Base-by-base conservation (phyloP, 2,113 vertebrate genomes). In the Ictalurus furcatus region DNA sequence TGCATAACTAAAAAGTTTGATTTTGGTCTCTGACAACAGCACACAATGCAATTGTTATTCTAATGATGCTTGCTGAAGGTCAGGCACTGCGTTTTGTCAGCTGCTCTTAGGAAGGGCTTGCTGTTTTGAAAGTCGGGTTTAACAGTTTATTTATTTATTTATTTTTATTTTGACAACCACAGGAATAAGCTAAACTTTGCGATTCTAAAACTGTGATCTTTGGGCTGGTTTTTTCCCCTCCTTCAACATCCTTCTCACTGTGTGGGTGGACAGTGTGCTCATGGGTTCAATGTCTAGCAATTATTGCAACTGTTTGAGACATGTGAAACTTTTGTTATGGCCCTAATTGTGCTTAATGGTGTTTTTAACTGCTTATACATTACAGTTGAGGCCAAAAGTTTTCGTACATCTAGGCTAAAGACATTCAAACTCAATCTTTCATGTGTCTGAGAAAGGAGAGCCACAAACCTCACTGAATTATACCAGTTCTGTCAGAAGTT, bases 201-300 rank as follows among this genome's bases (percentile, higher is more conserved):
- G 2, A 21, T 73, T 40, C 17, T 37, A 73, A 76, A 76, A 12
- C 19, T 76, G 40, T 76, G 40, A 76, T 25, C 74, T 78, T 78
- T 40, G 3, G 23, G 11, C 23, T 28, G 44, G 0, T 71, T 19
- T 1, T 23, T 3, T 13, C 25, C 37, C 74, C 4, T 48, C 44
- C 44, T 48, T 78, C 74, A 44, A 28, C 74, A 40, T 74, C 9
- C 11, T 52, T 52, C 1, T 44, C 9, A 78, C 23, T 48, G 74
- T 78, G 74, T 78, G 74, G 74, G 74, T 78, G 44, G 74, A 78
- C 74, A 78, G 3, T 78, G 40, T 48, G 74, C 40, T 78, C 37
- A 9, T 23, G 21, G 37, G 73, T 40, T 7, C 73, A 76, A 44
- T 76, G 7, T 37, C 73, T 44, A 11, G 37, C 21, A 44, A 44